A percentile compares a stretch with the other conserved stretches of the same genome.
Conservation (phyloP, 2,888 invertebrate species). For the Harpalus rufipes region DNA sequence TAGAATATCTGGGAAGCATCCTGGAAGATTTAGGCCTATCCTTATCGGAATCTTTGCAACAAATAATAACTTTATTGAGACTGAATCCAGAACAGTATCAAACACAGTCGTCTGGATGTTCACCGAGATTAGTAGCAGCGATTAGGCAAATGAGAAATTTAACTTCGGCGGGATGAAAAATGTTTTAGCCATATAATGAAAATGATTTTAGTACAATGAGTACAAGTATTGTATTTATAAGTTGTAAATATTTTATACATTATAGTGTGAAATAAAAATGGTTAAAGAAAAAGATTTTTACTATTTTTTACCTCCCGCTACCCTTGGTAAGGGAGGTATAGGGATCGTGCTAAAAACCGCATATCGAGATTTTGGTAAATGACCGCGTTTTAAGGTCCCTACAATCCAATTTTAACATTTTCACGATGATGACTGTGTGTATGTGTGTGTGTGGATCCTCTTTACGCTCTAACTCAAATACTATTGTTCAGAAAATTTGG, state of each 20-base stretch:
- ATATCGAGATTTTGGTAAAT: too few relatives aligned
- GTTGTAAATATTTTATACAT: slow-evolving; percentile 29
- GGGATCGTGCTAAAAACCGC: too few relatives aligned
- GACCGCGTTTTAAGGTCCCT: too few relatives aligned
- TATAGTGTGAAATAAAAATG: slow-evolving; percentile 19
- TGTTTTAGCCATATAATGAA: not conserved
- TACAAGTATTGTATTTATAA: slow-evolving; percentile 17
- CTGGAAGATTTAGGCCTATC: slow-evolving; percentile 88
- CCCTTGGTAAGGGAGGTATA: too few relatives aligned
- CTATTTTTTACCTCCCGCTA: too few relatives aligned
- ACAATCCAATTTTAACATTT: too few relatives aligned
- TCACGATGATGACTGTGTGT: too few relatives aligned
- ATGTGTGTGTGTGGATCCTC: too few relatives aligned
- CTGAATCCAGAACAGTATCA: slow-evolving; percentile 85
- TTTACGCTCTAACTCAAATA: too few relatives aligned
- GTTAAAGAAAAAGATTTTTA: not conserved
- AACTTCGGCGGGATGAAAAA: slow-evolving; percentile 73
- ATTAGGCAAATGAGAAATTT: slow-evolving; percentile 89
- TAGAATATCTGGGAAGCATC: slow-evolving; percentile 90
- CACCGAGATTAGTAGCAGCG: slow-evolving; percentile 86
- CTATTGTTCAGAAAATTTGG: too few relatives aligned
- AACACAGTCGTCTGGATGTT: slow-evolving; percentile 82
- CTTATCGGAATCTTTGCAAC: slow-evolving; percentile 84
- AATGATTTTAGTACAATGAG: not conserved
- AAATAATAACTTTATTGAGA: slow-evolving; percentile 84